These are phyloP conservation scores for Conus ventricosus DNA, from an alignment of 1,140 invertebrate species.

Conservation along the genomic window DNA sequence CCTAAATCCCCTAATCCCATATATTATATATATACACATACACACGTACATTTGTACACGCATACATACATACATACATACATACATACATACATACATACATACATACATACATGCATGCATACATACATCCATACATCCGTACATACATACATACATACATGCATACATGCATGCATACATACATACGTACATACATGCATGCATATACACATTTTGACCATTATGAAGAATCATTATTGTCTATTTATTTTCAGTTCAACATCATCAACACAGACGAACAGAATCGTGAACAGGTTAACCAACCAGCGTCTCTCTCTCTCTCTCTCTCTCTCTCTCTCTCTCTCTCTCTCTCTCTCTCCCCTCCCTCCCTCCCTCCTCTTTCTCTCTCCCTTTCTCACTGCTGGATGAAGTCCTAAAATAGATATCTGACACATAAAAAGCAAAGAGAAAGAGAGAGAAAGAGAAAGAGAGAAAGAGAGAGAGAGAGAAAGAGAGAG, in stretches of 20 bases:
- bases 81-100: no score
- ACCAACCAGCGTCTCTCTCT: background rate
- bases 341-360: background rate
- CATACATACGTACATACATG: background rate
- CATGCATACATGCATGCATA: no score
- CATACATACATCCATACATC: no score
- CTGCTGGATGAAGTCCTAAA: no score
- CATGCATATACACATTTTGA: background rate
- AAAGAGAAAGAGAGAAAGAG: background rate
- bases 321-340: background rate
- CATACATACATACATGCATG: no score
- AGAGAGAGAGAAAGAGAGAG: background rate
- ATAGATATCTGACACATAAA: no score
- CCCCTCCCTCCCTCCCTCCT: background rate
- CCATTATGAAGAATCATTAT: background rate
- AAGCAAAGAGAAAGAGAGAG: background rate
- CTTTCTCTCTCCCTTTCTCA: background rate
- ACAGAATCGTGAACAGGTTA: background rate
- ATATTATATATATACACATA: no score
- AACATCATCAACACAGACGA: background rate
- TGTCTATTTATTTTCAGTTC: background rate
- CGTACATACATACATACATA: background rate
- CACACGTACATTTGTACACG: no score
- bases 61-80: no score
- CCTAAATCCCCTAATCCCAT: no score